phyloP scores from a whole-genome alignment of 2,888 invertebrate species.

The Oxytorus armatus region DNA sequence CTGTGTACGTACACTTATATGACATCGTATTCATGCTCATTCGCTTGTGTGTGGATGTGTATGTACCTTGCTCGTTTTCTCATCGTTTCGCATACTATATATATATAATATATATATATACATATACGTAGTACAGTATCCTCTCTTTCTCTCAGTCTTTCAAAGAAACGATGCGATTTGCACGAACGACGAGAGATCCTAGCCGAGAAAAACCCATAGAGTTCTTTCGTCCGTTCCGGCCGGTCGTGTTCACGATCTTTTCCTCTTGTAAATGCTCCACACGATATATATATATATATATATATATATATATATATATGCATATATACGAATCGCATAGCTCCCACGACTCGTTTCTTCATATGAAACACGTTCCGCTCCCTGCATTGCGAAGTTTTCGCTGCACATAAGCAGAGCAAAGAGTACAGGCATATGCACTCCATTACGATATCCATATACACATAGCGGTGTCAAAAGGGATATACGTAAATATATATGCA shows the following conservation, averaged over 20 bases:
- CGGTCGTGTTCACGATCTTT: constrained; percentile 39
- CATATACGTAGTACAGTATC: not conserved
- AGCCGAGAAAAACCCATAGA: constrained; percentile 13
- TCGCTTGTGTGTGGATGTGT: constrained; percentile 21
- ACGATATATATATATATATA: not conserved
- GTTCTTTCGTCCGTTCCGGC: constrained; percentile 12
- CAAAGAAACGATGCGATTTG: constrained; percentile 61
- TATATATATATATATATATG: constrained; percentile 1
- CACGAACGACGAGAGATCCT: constrained; percentile 48
- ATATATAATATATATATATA: too few relatives aligned
- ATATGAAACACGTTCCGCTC: constrained; percentile 34
- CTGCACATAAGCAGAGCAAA: constrained; percentile 29
- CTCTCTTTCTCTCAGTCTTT: constrained; percentile 16
- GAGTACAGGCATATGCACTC: constrained; percentile 36
- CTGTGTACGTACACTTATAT: constrained; percentile 30
- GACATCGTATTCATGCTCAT: not conserved
- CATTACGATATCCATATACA: constrained; percentile 1
- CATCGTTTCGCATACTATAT: not conserved
- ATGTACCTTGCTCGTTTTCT: not conserved
- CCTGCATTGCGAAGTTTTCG: constrained; percentile 36
- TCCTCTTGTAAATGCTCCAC: constrained; percentile 47
- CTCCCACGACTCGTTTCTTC: constrained; percentile 23
- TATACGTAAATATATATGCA: constrained; percentile 1
- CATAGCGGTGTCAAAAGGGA: not conserved
- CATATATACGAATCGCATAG: not conserved